A percentile compares a stretch with the other conserved stretches of the same genome.
Conservation (phyloP, 2,888 invertebrate genomes). For the Limnephilus lunatus region DNA sequence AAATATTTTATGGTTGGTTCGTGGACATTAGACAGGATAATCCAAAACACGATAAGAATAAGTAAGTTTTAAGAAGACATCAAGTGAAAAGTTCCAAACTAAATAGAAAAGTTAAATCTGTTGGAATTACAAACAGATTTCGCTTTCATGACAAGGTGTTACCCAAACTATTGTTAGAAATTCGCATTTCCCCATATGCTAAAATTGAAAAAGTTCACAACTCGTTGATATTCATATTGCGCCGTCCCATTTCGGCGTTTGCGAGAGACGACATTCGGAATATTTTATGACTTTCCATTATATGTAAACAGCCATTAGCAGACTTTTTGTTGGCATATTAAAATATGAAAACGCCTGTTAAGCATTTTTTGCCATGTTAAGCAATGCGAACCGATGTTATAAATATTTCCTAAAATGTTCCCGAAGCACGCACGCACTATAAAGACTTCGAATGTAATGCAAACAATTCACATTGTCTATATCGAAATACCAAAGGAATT, state of each 20-base stretch:
- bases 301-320: constrained; percentile 61
- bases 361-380: constrained; percentile 11
- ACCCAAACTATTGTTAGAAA: constrained; percentile 29
- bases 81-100: background rate
- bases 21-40: background rate
- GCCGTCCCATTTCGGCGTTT: constrained; percentile 48
- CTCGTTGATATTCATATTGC: constrained; percentile 64
- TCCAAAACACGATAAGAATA: background rate
- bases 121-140: background rate
- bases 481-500: background rate
- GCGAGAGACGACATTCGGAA: constrained; percentile 56
- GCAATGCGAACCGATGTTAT: constrained; percentile 8
- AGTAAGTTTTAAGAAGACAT: background rate
- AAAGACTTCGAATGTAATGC: background rate
- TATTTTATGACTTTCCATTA: constrained; percentile 61
- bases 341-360: constrained; percentile 39
- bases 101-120: background rate
- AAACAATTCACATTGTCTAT: constrained; percentile 2
- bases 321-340: constrained; percentile 45
- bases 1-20: no score
- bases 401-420: background rate
- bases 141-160: constrained; percentile 15
- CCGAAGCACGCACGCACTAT: background rate
- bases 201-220: constrained; percentile 64
- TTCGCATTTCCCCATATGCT: constrained; percentile 35